Percentiles rank a stretch among this genome's conserved stretches.
These are phyloP conservation scores for Parotia lawesii DNA, from an alignment of 2,113 vertebrate species.

Conservation along the genomic window DNA sequence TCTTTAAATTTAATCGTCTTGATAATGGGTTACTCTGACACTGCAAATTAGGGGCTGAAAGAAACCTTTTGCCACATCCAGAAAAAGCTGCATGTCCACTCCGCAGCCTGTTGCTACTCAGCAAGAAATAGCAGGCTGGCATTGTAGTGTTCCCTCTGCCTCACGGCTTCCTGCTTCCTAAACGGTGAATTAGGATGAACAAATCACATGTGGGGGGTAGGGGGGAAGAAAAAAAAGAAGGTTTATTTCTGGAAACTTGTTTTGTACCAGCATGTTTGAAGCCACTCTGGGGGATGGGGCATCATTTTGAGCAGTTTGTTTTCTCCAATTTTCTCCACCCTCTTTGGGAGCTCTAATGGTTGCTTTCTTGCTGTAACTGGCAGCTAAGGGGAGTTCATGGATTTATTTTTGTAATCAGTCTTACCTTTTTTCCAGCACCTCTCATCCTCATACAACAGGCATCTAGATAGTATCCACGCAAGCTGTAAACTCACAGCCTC, in stretches of 20 bases:
- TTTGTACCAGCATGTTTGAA: background rate
- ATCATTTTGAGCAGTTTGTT: background rate
- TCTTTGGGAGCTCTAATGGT: background rate
- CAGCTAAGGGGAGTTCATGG: background rate
- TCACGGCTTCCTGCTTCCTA: background rate
- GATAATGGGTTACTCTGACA: constrained; percentile 75
- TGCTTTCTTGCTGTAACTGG: background rate
- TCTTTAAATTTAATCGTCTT: constrained; percentile 81
- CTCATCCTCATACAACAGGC: background rate
- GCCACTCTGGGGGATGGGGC: background rate
- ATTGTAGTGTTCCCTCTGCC: background rate
- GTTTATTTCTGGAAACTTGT: background rate
- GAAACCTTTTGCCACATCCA: constrained; percentile 63
- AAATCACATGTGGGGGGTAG: accelerated
- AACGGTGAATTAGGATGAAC: background rate
- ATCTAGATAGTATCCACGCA: background rate
- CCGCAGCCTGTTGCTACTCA: background rate
- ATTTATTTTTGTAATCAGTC: background rate
- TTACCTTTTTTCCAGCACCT: background rate
- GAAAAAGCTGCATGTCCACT: constrained; percentile 36
- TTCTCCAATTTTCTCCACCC: background rate
- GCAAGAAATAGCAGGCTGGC: background rate
- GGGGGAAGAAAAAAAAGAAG: background rate
- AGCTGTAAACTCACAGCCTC: background rate
- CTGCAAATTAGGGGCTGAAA: constrained; percentile 71